Percentiles rank a stretch among this genome's conserved stretches.
Conservation (phyloP, 2,113 vertebrate genomes). For the Fukomys damarensis region DNA sequence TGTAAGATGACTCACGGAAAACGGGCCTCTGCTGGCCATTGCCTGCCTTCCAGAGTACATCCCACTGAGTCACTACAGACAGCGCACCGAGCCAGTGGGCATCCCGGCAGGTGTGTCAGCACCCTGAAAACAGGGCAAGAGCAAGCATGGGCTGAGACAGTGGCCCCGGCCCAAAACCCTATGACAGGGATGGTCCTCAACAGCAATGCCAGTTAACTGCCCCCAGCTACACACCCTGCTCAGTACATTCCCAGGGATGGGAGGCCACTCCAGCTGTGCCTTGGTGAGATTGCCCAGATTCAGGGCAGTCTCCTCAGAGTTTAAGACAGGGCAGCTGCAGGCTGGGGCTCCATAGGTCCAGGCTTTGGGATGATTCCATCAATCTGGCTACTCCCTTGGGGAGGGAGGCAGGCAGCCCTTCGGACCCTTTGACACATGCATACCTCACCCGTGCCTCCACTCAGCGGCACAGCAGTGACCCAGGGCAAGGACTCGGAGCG, state of each 20-base stretch:
- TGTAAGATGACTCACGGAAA: not conserved
- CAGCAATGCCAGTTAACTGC: too few species aligned
- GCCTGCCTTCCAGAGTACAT: not conserved
- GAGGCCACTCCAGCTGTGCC: not conserved
- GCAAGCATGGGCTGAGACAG: not conserved
- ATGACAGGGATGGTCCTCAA: not conserved
- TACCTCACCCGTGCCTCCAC: too few species aligned
- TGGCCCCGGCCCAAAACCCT: not conserved
- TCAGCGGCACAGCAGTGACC: not conserved
- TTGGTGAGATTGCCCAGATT: not conserved
- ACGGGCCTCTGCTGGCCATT: not conserved
- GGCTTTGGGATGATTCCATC: not conserved
- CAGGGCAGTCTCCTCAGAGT: not conserved
- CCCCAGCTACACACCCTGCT: not conserved
- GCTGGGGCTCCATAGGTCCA: not conserved
- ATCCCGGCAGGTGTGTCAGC: not conserved
- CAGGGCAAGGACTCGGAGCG: not conserved
- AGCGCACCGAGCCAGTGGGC: not conserved
- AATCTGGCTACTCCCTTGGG: not conserved
- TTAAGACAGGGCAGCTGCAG: not conserved
- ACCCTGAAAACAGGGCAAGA: not conserved
- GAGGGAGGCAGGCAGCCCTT: not conserved
- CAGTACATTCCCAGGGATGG: not conserved
- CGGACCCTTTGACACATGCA: not conserved
- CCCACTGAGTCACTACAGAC: not conserved